A percentile compares a stretch with the other conserved stretches of the same genome.
Conservation (phyloP, 2,888 invertebrate species). For the Metalampra italica region DNA sequence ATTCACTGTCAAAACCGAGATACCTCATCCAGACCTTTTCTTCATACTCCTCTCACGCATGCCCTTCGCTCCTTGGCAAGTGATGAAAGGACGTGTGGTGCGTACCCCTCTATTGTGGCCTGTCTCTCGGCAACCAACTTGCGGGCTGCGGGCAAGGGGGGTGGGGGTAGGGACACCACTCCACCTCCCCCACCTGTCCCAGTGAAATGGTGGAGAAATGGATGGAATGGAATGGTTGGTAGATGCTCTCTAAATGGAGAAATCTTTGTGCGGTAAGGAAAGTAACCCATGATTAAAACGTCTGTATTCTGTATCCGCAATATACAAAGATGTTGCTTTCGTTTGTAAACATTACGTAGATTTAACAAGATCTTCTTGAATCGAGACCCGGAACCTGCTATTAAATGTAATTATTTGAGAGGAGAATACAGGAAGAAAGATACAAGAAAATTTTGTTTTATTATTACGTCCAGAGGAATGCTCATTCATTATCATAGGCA, state of each 20-base stretch:
- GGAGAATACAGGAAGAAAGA: too few relatives aligned
- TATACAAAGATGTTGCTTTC: too few relatives aligned
- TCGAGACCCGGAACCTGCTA: too few relatives aligned
- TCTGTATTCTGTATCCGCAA: not conserved
- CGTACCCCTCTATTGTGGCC: constrained; percentile 60
- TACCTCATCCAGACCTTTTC: constrained; percentile 35
- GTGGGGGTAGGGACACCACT: constrained; percentile 16
- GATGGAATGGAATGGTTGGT: constrained; percentile 4
- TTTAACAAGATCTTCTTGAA: too few relatives aligned
- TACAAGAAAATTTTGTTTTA: too few relatives aligned
- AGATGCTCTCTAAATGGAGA: not conserved
- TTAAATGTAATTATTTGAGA: too few relatives aligned
- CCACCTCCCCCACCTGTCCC: constrained; percentile 43
- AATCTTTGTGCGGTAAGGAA: not conserved
- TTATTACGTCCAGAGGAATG: too few relatives aligned
- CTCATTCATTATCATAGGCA: too few relatives aligned
- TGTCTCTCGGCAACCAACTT: constrained; percentile 28
- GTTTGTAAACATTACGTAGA: too few relatives aligned
- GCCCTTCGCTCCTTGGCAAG: constrained; percentile 61
- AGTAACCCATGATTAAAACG: not conserved
- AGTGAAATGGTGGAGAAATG: constrained; percentile 36
- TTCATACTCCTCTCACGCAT: constrained; percentile 28
- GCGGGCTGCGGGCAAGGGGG: constrained; percentile 5
- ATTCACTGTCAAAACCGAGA: too few relatives aligned
- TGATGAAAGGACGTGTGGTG: constrained; percentile 72